A percentile compares a stretch with the other conserved stretches of the same genome.
Evolutionary conservation across 2,797 vertebrate species (phyloP).

Genomic region (Aplochiton taeniatus): DNA sequence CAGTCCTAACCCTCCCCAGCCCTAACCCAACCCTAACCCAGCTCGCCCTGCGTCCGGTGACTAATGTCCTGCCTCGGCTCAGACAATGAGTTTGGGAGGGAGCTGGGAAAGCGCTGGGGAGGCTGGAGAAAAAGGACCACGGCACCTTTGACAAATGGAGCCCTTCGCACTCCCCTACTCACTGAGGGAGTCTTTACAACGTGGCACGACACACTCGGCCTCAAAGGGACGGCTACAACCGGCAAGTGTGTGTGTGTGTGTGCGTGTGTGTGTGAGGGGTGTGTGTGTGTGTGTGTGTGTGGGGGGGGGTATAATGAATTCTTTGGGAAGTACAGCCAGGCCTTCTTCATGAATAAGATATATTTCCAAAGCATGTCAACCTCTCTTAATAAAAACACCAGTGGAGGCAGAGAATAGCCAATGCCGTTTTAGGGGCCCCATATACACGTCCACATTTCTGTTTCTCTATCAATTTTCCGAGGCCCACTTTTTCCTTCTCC

Average conservation of each 20-base stretch:
- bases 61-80: conserved; percentile 90
- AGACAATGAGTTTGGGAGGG: conserved; percentile 93
- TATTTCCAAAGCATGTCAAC: conserved; percentile 75
- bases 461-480: conserved; percentile 64
- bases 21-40: too few species aligned
- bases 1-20: conserved; percentile 56
- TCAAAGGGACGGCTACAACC: conserved; percentile 63
- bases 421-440: conserved; percentile 63
- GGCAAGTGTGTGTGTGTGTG: conserved; percentile 53
- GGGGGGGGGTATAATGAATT: conserved; percentile 72
- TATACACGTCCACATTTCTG: conserved; percentile 71
- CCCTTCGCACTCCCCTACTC: conserved; percentile 64
- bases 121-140: conserved; percentile 76
- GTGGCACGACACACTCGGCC: conserved; percentile 62
- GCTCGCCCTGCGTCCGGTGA: conserved; percentile 80
- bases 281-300: conserved; percentile 56
- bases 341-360: conserved; percentile 77
- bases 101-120: conserved; percentile 86
- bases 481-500: conserved; percentile 34
- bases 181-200: conserved; percentile 72
- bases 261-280: conserved; percentile 36
- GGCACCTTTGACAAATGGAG: conserved; percentile 93
- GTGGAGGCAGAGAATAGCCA: conserved; percentile 65
- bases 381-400: conserved; percentile 77
- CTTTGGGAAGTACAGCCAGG: conserved; percentile 74